Percentiles rank a stretch among this genome's conserved stretches.
These are phyloP conservation scores for Leptarthrus brevirostris DNA, from an alignment of 2,888 invertebrate species.

Conservation along the genomic window DNA sequence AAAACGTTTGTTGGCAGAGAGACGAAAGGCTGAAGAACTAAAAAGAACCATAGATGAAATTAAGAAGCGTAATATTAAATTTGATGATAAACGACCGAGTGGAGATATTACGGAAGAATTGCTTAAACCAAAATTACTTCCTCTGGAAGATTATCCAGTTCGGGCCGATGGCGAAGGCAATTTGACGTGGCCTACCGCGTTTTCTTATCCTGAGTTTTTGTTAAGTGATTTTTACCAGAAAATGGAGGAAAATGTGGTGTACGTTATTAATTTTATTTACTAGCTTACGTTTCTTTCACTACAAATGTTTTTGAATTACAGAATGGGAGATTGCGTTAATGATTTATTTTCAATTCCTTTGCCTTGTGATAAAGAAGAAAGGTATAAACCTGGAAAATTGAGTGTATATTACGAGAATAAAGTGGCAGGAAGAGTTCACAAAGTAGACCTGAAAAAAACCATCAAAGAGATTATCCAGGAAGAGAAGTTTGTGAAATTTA, in stretches of 20 bases:
- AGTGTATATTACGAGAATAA: constrained; percentile 81
- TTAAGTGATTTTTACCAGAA: constrained; percentile 88
- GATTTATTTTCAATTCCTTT: constrained; percentile 77
- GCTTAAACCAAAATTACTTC: constrained; percentile 74
- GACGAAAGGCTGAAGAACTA: constrained; percentile 66
- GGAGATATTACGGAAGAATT: constrained; percentile 67
- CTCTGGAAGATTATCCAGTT: constrained; percentile 74
- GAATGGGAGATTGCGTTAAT: constrained; percentile 72
- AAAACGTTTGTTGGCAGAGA: constrained; percentile 71
- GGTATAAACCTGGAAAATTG: constrained; percentile 73
- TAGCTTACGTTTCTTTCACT: constrained; percentile 34
- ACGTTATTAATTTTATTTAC: constrained; percentile 60
- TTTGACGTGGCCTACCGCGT: constrained; percentile 87
- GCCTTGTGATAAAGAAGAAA: constrained; percentile 77
- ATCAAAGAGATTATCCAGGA: constrained; percentile 72
- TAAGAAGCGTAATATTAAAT: constrained; percentile 69
- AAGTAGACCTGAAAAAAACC: constrained; percentile 70
- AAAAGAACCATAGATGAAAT: constrained; percentile 68
- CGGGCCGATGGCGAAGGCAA: constrained; percentile 70
- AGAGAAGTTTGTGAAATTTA: constrained; percentile 63
- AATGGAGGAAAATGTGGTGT: constrained; percentile 79
- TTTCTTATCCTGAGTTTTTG: constrained; percentile 89
- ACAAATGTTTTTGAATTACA: constrained; percentile 58
- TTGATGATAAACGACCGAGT: constrained; percentile 69
- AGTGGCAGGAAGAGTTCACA: constrained; percentile 71